Conservation (phyloP, 2,888 invertebrate species). For the Melikaiella ostensackeni region DNA sequence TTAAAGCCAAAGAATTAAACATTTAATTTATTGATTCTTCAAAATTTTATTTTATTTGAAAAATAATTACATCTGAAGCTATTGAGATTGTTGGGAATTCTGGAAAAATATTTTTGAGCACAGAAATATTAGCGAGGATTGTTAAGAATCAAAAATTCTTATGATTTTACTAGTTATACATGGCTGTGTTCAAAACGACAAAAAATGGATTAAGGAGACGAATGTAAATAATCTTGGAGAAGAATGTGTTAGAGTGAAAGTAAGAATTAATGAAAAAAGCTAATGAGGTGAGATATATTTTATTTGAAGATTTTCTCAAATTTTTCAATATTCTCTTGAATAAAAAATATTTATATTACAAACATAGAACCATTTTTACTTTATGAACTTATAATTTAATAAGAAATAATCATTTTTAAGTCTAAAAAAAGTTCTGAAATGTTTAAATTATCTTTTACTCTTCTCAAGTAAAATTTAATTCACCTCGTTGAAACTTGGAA, state of each 20-base stretch:
- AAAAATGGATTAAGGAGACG: slow-evolving; percentile 17
- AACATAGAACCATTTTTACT: background rate
- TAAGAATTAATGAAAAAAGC: slow-evolving; percentile 15
- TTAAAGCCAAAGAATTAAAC: background rate
- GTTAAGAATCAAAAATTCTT: background rate
- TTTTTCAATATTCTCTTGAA: background rate
- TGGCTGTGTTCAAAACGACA: slow-evolving; percentile 20
- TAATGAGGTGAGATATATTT: slow-evolving; percentile 8
- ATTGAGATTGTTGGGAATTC: background rate
- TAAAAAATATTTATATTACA: background rate
- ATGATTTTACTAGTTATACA: background rate
- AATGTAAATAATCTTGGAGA: slow-evolving; percentile 31
- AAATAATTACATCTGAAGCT: background rate
- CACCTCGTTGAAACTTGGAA: background rate
- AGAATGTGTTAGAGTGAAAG: slow-evolving; percentile 34
- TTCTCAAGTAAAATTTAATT: background rate
- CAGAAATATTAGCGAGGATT: background rate
- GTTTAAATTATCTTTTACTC: background rate
- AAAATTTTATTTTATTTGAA: background rate
- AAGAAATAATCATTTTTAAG: background rate
- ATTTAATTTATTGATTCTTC: background rate
- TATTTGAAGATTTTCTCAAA: background rate
- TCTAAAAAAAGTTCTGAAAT: background rate
- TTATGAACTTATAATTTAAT: background rate
- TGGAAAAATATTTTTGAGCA: background rate